These are phyloP conservation scores for Furnarius figulus DNA, from an alignment of 2,113 vertebrate genomes.

Conservation along the genomic window DNA sequence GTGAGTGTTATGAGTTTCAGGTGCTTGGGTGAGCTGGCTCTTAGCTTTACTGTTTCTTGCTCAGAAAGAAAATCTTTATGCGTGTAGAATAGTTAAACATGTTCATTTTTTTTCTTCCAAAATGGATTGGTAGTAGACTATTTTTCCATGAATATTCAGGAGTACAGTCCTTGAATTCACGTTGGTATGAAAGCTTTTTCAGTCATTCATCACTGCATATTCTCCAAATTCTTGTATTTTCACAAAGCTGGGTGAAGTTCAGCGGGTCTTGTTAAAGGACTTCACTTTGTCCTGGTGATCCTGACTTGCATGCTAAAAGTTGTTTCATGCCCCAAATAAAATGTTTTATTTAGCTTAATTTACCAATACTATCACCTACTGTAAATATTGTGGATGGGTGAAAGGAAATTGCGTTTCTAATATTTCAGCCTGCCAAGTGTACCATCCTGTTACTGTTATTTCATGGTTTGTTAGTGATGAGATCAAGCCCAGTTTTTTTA, in stretches of 20 bases:
- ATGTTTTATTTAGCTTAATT: neutral
- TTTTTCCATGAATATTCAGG: neutral
- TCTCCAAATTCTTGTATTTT: neutral
- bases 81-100: neutral
- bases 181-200: neutral
- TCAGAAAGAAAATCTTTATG: neutral
- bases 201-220: neutral
- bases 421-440: neutral
- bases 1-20: slow-evolving; percentile 66
- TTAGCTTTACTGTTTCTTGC: neutral
- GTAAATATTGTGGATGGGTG: neutral
- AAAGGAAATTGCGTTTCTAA: neutral
- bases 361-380: neutral
- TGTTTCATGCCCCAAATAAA: neutral
- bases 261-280: neutral
- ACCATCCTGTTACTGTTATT: neutral
- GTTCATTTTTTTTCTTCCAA: neutral
- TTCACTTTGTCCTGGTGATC: neutral
- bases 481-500: neutral
- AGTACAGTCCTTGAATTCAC: neutral
- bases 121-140: neutral
- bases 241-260: neutral
- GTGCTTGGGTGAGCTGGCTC: neutral
- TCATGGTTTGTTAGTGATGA: neutral
- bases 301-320: neutral